These are phyloP conservation scores for Hydractinia symbiolongicarpus DNA, from an alignment of 30 jellyfish, hydroid and myxozoan genomes.

Conservation along the genomic window DNA sequence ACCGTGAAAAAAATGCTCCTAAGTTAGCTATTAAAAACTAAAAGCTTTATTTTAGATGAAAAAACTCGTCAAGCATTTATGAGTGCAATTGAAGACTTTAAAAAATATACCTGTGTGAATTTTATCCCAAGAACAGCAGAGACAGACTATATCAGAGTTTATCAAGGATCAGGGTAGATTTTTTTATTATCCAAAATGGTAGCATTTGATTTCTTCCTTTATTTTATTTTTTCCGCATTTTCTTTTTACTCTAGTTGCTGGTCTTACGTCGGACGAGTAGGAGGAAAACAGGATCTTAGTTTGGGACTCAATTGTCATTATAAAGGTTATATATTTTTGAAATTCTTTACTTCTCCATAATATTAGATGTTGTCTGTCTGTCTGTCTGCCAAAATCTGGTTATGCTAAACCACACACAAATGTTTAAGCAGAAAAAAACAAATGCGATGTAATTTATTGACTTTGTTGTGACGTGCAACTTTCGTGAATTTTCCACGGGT, in stretches of 20 bases:
- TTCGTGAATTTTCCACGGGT: too few species aligned
- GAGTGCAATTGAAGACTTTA: background rate
- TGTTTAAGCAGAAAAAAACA: too few species aligned
- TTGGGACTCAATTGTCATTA: background rate
- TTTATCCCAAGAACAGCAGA: background rate
- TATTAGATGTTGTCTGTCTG: too few species aligned
- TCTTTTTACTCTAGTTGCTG: background rate
- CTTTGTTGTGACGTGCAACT: too few species aligned
- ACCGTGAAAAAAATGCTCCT: too few species aligned
- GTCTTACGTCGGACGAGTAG: slow-evolving; percentile 9
- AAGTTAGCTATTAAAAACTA: too few species aligned
- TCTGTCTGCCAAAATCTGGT: too few species aligned
- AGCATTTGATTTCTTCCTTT: background rate
- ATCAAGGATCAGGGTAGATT: slow-evolving; percentile 1
- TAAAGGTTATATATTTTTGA: background rate
- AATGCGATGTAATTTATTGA: too few species aligned
- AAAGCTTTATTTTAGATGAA: background rate
- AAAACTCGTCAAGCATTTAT: background rate
- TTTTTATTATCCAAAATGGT: background rate
- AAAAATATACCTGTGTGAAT: background rate
- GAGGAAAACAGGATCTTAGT: slow-evolving; percentile 11
- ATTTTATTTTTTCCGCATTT: background rate
- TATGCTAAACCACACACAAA: too few species aligned
- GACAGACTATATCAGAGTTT: background rate
- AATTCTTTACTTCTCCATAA: too few species aligned